Evolutionary conservation across 1,140 invertebrate species (phyloP).

Genomic region (Pissodes strobi): DNA sequence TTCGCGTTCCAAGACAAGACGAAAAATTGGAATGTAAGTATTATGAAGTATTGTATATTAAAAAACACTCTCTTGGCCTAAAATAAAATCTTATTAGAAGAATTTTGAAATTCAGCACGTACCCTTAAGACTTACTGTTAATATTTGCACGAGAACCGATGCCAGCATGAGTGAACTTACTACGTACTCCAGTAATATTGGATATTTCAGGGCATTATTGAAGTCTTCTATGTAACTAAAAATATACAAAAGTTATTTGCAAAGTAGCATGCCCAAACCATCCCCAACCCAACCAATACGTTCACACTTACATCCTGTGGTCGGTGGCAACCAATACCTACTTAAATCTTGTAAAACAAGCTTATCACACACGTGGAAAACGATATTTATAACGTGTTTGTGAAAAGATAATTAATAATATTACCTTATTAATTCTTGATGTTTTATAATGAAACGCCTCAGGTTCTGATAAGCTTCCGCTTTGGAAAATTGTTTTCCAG

Average conservation of each 20-base stretch:
- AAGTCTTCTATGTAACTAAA: background rate
- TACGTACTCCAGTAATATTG: slow-evolving; percentile 1
- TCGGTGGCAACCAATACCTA: too few species aligned
- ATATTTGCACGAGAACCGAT: background rate
- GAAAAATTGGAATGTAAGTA: slow-evolving; percentile 1
- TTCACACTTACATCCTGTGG: too few species aligned
- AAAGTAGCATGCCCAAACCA: too few species aligned
- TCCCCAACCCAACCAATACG: too few species aligned
- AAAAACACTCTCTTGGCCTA: background rate
- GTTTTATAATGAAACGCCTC: background rate
- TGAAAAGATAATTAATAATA: too few species aligned
- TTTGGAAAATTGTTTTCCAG: background rate
- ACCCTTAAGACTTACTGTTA: background rate
- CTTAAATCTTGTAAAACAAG: too few species aligned
- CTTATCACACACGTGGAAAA: too few species aligned
- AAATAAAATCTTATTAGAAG: background rate
- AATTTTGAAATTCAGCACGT: background rate
- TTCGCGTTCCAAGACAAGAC: slow-evolving; percentile 5
- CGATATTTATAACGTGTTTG: too few species aligned
- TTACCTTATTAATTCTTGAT: slow-evolving; percentile 9
- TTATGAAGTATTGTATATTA: background rate
- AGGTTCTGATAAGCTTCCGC: background rate
- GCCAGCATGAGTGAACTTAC: slow-evolving; percentile 1
- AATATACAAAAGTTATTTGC: background rate
- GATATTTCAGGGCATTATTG: background rate